Evolutionary conservation across 2,888 invertebrate genomes (phyloP).

Genomic region (Archaeoteleia sp.): DNA sequence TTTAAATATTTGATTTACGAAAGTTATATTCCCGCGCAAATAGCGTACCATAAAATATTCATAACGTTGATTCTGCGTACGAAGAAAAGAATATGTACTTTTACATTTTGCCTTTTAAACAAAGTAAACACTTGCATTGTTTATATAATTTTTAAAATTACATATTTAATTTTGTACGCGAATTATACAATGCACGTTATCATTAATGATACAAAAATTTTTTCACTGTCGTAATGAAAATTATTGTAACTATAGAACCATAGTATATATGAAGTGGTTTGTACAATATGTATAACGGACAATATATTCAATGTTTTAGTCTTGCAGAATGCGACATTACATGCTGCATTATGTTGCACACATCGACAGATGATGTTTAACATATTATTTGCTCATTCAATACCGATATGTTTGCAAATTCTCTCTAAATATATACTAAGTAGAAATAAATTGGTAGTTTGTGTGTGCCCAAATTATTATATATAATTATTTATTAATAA

Average conservation of each 20-base stretch:
- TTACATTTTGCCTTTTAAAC: too few species aligned
- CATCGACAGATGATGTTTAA: conserved; percentile 55
- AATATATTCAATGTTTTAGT: background rate
- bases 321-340: conserved; percentile 2
- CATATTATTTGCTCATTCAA: conserved; percentile 55
- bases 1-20: too few species aligned
- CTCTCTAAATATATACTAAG: too few species aligned
- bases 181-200: background rate
- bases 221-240: background rate
- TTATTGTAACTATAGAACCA: background rate
- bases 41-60: too few species aligned
- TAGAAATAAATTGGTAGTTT: too few species aligned
- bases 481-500: too few species aligned
- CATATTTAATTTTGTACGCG: background rate
- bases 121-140: background rate
- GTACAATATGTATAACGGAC: too few species aligned
- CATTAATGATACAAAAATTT: background rate
- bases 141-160: background rate
- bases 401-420: conserved; percentile 19
- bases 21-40: too few species aligned
- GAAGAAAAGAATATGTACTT: too few species aligned
- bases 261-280: conserved; percentile 1
- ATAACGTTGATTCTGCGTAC: too few species aligned
- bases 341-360: conserved; percentile 7
- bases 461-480: too few species aligned